Percentiles rank a stretch among this genome's conserved stretches.
Conservation (phyloP, 2,888 invertebrate species). For the Empis livida region DNA sequence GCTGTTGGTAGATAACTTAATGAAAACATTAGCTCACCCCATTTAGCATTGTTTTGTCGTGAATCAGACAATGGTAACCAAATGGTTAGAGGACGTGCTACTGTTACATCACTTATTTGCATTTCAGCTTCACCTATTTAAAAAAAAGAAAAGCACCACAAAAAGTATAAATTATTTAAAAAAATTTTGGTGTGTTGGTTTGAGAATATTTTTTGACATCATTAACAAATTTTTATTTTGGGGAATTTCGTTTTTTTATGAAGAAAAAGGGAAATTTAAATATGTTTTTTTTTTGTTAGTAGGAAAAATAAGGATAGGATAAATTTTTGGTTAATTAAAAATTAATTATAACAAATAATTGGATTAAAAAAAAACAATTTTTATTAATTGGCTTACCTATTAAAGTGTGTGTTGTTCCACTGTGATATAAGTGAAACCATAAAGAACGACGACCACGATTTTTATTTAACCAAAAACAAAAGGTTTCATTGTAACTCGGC, state of each 20-base stretch:
- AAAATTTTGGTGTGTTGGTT: too few species aligned
- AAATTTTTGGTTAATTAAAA: too few species aligned
- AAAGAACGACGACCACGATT: slow-evolving; percentile 46
- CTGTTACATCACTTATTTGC: slow-evolving; percentile 45
- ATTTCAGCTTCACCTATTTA: slow-evolving; percentile 52
- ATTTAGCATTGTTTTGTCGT: slow-evolving; percentile 51
- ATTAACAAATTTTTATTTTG: too few species aligned
- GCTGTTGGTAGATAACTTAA: slow-evolving; percentile 71
- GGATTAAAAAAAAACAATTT: background rate
- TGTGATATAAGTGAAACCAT: slow-evolving; percentile 55
- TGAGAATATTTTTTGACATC: background rate
- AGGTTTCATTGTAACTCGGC: slow-evolving; percentile 66
- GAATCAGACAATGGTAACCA: slow-evolving; percentile 66
- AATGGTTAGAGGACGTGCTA: slow-evolving; percentile 59
- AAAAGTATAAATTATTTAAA: background rate
- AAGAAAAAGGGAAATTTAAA: background rate
- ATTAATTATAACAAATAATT: background rate
- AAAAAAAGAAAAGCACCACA: background rate
- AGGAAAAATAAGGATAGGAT: too few species aligned
- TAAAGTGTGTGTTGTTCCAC: slow-evolving; percentile 48
- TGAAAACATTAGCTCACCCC: slow-evolving; percentile 71
- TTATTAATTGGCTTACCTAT: slow-evolving; percentile 22
- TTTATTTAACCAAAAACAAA: slow-evolving; percentile 49
- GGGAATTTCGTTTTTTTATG: too few species aligned
- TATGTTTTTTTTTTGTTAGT: too few species aligned